Conservation (phyloP, 1,140 invertebrate species). For the Anagrus nilaparvatae region DNA sequence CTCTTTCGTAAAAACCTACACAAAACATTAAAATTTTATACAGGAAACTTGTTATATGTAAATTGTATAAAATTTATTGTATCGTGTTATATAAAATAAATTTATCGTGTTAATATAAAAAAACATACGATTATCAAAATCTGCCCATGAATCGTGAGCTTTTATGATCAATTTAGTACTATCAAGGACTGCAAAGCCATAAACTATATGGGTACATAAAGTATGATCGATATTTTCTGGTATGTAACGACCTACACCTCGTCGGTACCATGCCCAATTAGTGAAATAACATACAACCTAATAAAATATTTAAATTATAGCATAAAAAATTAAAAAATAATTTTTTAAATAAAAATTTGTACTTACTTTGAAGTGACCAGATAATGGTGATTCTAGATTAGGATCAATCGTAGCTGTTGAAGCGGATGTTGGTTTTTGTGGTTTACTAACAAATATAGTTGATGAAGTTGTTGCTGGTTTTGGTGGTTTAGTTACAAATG, state of each 20-base stretch:
- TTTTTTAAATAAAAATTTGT: neutral
- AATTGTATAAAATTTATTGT: neutral
- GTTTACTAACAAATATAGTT: constrained; percentile 19
- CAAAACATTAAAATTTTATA: constrained; percentile 8
- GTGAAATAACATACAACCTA: constrained; percentile 87
- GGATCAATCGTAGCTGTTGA: constrained; percentile 33
- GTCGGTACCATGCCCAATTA: constrained; percentile 90
- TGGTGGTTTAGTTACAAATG: constrained; percentile 13
- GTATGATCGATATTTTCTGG: constrained; percentile 78
- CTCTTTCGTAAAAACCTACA: constrained; percentile 71
- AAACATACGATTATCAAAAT: constrained; percentile 69
- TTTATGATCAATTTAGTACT: constrained; percentile 65
- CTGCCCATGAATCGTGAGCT: constrained; percentile 81
- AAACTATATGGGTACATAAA: constrained; percentile 84
- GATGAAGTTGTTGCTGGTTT: constrained; percentile 17
- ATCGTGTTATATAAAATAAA: neutral
- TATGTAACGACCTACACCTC: constrained; percentile 65
- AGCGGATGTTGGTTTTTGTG: constrained; percentile 17
- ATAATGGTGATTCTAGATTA: constrained; percentile 31
- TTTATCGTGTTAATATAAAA: constrained; percentile 5
- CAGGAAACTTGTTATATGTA: neutral
- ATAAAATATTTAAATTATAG: constrained; percentile 24
- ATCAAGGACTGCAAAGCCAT: constrained; percentile 82
- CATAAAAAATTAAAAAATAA: neutral
- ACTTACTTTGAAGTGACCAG: constrained; percentile 34